phyloP scores from a whole-genome alignment of 2,888 invertebrate species.

The Ormyrus pomaceus region DNA sequence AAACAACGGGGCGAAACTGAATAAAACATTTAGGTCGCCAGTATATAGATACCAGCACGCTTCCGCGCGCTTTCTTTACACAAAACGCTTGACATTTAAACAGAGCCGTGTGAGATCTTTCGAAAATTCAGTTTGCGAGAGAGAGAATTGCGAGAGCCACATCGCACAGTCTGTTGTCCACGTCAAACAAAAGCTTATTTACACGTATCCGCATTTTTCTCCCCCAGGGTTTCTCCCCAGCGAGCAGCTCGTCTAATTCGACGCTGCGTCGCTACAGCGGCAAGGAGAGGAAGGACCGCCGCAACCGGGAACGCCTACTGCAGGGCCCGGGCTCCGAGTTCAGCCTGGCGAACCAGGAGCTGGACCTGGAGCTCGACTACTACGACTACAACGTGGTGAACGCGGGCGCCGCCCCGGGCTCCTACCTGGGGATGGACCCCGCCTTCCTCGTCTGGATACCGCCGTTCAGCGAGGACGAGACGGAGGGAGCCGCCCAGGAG shows the following conservation, averaged over 20 bases:
- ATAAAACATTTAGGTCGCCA: too few species aligned
- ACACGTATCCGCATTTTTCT: too few species aligned
- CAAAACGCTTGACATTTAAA: too few species aligned
- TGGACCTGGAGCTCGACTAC: conserved; percentile 90
- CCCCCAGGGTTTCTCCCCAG: conserved; percentile 68
- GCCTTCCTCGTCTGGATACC: conserved; percentile 93
- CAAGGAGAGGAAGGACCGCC: conserved; percentile 85
- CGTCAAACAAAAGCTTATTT: too few species aligned
- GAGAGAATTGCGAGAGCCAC: too few species aligned
- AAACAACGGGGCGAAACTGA: too few species aligned
- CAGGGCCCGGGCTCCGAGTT: conserved; percentile 86
- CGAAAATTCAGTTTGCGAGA: too few species aligned
- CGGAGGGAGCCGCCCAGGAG: conserved; percentile 61
- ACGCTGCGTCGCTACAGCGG: conserved; percentile 63
- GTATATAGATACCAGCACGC: too few species aligned
- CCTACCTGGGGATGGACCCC: conserved; percentile 92
- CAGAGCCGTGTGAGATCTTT: too few species aligned
- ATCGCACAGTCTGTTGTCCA: too few species aligned
- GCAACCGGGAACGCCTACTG: conserved; percentile 84
- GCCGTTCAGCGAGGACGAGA: conserved; percentile 83
- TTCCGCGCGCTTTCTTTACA: too few species aligned
- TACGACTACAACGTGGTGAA: conserved; percentile 93
- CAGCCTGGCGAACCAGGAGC: conserved; percentile 84
- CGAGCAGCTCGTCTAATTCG: conserved; percentile 68
- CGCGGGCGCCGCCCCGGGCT: conserved; percentile 88